Base-by-base conservation (phyloP, 92 coral and sea anemone genomes). In the Porites cylindrica region DNA sequence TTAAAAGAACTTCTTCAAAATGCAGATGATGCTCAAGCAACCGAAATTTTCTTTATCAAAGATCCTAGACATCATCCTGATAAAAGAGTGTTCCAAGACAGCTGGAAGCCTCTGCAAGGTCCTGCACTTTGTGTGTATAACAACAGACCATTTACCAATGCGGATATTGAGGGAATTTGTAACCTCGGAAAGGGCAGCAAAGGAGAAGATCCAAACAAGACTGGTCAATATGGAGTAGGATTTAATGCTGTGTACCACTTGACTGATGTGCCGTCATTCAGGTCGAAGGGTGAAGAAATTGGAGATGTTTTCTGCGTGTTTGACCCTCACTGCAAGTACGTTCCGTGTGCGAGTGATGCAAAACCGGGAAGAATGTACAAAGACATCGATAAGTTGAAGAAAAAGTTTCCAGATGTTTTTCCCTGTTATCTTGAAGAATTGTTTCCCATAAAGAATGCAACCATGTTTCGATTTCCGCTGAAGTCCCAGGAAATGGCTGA, bases 1-100 rank as follows among this genome's bases (percentile, higher is more conserved):
- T 72, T 96, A 82, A 96, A 94, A 85, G 98, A 96, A 70, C 98
- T 96, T 73, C 89, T 94, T 23, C 98, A 96, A 77, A 96, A 96
- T 43, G 98, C 98, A 29, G 98, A 96, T 54, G 98, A 96, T 72
- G 95, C 98, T 13, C 69, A 90, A 52, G 98, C 98, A 24, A 94
- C 94, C 1, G 91, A 91, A 84, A 82, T 96, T n/a, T 92, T 92
- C 50, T 96, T 96, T 76, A 93, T 96, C 54, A 89, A 91, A 69
- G 99, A 96, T 82, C 91, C 96, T 0, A 93, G 99, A n/a, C 87
- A 80, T 0, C 99, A 94, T 71, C 92, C 88, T 11, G 78, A 85
- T 11, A 87, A 92, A 77, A 81, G 89, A 19, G 94, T 96, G 3
- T 91, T 96, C 81, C 92, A 91, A 71, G 89, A 92, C 18, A 56